A percentile compares a stretch with the other conserved stretches of the same genome.
Conservation (phyloP, 2,113 vertebrate species). For the Trematocara macrostoma region DNA sequence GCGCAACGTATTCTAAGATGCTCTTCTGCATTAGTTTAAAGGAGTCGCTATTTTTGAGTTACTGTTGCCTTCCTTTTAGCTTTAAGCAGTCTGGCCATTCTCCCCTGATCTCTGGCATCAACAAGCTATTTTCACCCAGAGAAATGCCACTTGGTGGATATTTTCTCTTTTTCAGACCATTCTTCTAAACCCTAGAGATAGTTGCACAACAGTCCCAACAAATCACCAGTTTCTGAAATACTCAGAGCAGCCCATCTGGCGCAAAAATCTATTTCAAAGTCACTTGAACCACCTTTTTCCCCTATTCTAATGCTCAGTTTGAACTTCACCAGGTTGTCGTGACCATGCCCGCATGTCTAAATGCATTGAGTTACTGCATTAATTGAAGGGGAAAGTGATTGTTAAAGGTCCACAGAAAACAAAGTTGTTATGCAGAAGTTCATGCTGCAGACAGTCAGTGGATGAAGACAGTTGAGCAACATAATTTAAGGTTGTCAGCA, state of each 20-base stretch:
- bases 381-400: neutral
- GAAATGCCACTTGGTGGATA: neutral
- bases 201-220: neutral
- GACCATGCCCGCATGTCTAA: neutral
- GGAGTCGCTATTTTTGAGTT: neutral
- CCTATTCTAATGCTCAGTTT: neutral
- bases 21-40: neutral
- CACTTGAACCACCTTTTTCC: neutral
- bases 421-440: conserved; percentile 6
- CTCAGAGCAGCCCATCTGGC: neutral
- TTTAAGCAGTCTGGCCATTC: neutral
- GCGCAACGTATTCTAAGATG: neutral
- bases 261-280: neutral
- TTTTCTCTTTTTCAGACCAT: neutral
- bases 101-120: neutral
- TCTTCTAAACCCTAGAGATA: neutral
- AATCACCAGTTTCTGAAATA: neutral
- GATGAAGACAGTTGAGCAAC: conserved; percentile 18
- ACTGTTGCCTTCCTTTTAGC: neutral
- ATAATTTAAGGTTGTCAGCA: conserved; percentile 24
- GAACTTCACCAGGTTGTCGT: neutral
- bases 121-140: neutral
- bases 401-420: neutral
- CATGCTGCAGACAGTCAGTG: neutral
- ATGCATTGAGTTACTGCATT: neutral